A percentile compares a stretch with the other conserved stretches of the same genome.
phyloP scores from a whole-genome alignment of 2,888 invertebrate species.

The Cryptocheilus praepositus region DNA sequence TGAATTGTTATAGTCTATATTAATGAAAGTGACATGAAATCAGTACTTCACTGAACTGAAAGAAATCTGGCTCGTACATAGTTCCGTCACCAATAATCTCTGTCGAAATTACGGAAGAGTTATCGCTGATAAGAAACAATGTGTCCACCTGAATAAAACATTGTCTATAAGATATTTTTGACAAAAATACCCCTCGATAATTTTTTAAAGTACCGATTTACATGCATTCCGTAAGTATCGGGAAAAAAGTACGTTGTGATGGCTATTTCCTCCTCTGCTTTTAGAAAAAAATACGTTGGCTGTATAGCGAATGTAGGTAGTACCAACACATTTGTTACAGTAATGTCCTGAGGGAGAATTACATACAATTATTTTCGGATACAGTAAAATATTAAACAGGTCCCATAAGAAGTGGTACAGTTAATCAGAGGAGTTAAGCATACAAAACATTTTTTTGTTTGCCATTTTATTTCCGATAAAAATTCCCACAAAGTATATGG shows the following conservation, averaged over 20 bases:
- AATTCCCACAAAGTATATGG: too few relatives aligned
- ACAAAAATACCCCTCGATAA: too few relatives aligned
- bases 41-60: slow-evolving; percentile 47
- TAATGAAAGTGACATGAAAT: too few relatives aligned
- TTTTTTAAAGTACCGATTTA: slow-evolving; percentile 31
- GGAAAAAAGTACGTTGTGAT: slow-evolving; percentile 72
- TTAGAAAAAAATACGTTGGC: slow-evolving; percentile 73
- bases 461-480: too few relatives aligned
- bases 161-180: slow-evolving; percentile 3
- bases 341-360: slow-evolving; percentile 56
- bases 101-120: slow-evolving; percentile 68
- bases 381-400: too few relatives aligned
- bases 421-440: too few relatives aligned
- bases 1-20: too few relatives aligned
- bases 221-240: slow-evolving; percentile 66
- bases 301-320: slow-evolving; percentile 69
- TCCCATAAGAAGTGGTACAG: too few relatives aligned
- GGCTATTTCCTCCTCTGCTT: slow-evolving; percentile 66
- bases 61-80: slow-evolving; percentile 62
- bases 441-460: too few relatives aligned
- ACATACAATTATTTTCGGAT: slow-evolving; percentile 4
- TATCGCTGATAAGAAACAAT: slow-evolving; percentile 73
- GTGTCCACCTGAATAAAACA: slow-evolving; percentile 67
- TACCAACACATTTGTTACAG: slow-evolving; percentile 60
- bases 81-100: slow-evolving; percentile 75